Evolutionary conservation across 2,797 vertebrate genomes (phyloP).

Genomic region (Aldrovandia affinis): DNA sequence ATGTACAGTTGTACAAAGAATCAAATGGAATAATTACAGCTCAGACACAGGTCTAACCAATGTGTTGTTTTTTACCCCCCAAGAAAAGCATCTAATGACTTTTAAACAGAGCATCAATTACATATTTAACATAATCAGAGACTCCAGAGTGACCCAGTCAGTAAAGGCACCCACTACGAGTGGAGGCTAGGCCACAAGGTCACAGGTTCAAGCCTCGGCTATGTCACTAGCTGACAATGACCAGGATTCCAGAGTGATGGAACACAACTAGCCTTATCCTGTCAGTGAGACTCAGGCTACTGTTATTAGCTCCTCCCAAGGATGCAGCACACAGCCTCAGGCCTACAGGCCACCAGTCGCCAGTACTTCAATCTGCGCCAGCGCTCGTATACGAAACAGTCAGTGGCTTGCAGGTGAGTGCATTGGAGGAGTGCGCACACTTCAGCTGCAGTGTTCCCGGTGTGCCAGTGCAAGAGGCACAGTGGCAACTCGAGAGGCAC

Average conservation of each 20-base stretch:
- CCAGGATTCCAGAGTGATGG: not conserved
- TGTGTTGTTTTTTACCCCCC: not conserved
- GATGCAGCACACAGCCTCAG: not conserved
- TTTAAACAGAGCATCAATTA: conserved; percentile 4
- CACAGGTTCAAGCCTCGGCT: not conserved
- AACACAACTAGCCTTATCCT: not conserved
- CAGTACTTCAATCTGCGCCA: not conserved
- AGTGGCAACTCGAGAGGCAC: not conserved
- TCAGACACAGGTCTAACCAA: not conserved
- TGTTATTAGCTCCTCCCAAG: not conserved
- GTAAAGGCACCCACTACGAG: too few relatives aligned
- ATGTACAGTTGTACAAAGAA: not conserved
- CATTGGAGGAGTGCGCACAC: too few relatives aligned
- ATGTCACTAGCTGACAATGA: not conserved
- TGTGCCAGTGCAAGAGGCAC: not conserved
- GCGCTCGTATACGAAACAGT: not conserved
- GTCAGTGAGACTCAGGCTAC: not conserved
- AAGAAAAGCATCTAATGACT: not conserved
- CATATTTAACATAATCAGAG: too few relatives aligned
- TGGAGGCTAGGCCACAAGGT: too few relatives aligned
- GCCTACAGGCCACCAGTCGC: not conserved
- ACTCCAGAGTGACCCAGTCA: not conserved
- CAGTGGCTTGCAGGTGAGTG: too few relatives aligned
- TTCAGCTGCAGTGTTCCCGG: too few relatives aligned
- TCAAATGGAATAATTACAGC: not conserved